These are phyloP conservation scores for Caenorhabditis drosophilae DNA, from an alignment of 2,888 invertebrate genomes.

Conservation along the genomic window DNA sequence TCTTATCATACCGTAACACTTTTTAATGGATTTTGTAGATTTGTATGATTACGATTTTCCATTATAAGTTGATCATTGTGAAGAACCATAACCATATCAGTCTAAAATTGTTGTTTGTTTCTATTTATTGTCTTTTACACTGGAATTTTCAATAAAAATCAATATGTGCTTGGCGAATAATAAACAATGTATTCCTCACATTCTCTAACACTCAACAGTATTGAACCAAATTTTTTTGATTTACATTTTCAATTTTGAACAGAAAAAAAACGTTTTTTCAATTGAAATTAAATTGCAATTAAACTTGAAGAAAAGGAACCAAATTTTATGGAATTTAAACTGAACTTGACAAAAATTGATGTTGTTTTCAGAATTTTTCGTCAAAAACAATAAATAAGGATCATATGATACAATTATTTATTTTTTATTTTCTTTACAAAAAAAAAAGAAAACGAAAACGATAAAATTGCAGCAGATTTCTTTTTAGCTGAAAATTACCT, in stretches of 20 bases:
- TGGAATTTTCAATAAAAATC: background rate
- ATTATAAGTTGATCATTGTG: conserved; percentile 42
- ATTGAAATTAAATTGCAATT: too few relatives aligned
- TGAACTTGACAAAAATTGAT: background rate
- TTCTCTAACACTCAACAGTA: background rate
- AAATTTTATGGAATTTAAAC: background rate
- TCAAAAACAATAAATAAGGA: background rate
- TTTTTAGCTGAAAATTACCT: too few relatives aligned
- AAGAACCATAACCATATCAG: conserved; percentile 41
- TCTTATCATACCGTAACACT: conserved; percentile 41
- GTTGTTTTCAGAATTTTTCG: background rate
- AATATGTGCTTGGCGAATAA: background rate
- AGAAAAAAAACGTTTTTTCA: background rate
- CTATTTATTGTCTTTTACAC: background rate
- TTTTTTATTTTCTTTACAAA: background rate
- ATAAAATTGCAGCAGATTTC: background rate
- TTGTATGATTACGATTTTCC: conserved; percentile 32
- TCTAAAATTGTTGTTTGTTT: conserved; percentile 8
- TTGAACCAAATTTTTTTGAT: background rate
- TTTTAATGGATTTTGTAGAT: conserved; percentile 47
- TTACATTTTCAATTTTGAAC: background rate
- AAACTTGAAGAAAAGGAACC: background rate
- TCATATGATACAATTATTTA: background rate
- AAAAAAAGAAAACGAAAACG: too few relatives aligned
- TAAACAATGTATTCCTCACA: background rate